phyloP scores from a whole-genome alignment of 2,888 invertebrate genomes.

The Himalopsyche anomala region DNA sequence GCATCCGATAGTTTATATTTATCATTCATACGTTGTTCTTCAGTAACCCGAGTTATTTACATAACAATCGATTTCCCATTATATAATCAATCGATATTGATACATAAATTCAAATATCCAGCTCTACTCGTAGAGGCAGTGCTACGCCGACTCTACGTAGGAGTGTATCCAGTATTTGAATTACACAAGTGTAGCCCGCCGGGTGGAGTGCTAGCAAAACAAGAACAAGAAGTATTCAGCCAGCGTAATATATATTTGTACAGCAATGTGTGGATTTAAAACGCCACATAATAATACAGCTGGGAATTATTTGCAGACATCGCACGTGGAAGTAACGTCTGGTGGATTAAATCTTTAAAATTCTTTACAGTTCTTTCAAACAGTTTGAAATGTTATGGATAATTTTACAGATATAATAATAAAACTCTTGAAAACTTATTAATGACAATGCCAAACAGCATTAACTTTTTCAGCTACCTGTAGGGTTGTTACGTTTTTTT shows the following conservation, averaged over 20 bases:
- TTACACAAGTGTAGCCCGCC: slow-evolving; percentile 54
- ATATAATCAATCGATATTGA: not conserved
- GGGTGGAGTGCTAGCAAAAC: slow-evolving; percentile 62
- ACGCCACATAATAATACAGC: slow-evolving; percentile 45
- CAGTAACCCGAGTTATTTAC: no score
- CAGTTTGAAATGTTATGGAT: not conserved
- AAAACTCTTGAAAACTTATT: no score
- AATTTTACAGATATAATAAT: no score
- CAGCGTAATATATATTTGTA: slow-evolving; percentile 40
- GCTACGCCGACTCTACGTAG: slow-evolving; percentile 40
- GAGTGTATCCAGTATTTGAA: slow-evolving; percentile 57
- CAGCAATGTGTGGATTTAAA: slow-evolving; percentile 50
- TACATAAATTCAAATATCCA: not conserved
- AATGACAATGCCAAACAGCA: no score
- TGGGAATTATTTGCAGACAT: slow-evolving; percentile 34
- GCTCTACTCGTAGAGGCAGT: slow-evolving; percentile 8
- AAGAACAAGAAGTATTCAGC: slow-evolving; percentile 55
- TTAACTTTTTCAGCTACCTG: no score
- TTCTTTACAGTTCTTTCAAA: slow-evolving; percentile 14
- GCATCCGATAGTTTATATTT: no score
- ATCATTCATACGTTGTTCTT: no score
- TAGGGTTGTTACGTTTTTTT: no score
- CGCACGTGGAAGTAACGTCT: slow-evolving; percentile 1
- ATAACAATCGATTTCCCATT: no score
- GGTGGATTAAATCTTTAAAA: slow-evolving; percentile 25